Evolutionary conservation across 2,888 invertebrate genomes (phyloP).

Genomic region (Carabus problematicus): DNA sequence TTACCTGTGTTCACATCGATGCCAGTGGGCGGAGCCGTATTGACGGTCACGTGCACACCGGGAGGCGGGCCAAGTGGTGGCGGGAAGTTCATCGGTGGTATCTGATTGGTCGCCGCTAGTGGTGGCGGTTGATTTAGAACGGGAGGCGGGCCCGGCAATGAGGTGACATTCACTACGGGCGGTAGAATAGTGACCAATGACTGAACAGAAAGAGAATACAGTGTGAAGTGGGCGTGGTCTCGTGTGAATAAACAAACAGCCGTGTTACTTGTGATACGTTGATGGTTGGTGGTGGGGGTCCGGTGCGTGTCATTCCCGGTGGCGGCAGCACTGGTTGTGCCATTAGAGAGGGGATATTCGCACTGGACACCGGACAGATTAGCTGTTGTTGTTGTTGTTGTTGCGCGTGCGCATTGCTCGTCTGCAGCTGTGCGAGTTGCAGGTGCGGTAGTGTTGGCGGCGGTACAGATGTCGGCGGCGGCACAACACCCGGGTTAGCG

Average conservation of each 20-base stretch:
- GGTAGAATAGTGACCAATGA: slow-evolving; percentile 25
- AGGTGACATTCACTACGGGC: slow-evolving; percentile 17
- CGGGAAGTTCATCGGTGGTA: slow-evolving; percentile 60
- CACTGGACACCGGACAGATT: slow-evolving; percentile 47
- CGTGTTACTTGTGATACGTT: slow-evolving; percentile 27
- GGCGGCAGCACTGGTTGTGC: slow-evolving; percentile 58
- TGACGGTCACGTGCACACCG: slow-evolving; percentile 45
- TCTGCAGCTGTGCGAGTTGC: slow-evolving; percentile 38
- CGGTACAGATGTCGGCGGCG: slow-evolving; percentile 49
- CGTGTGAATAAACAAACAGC: background rate
- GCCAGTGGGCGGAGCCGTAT: slow-evolving; percentile 45
- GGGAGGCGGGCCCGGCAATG: slow-evolving; percentile 49
- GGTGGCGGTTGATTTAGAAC: slow-evolving; percentile 55
- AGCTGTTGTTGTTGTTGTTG: no score
- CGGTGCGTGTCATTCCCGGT: slow-evolving; percentile 45
- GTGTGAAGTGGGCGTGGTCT: background rate
- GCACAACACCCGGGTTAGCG: slow-evolving; percentile 46
- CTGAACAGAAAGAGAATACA: background rate
- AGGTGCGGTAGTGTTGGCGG: slow-evolving; percentile 47
- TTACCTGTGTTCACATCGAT: slow-evolving; percentile 57
- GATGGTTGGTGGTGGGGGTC: slow-evolving; percentile 16
- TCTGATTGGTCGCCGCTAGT: slow-evolving; percentile 49
- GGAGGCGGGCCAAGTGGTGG: slow-evolving; percentile 57
- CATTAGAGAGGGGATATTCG: slow-evolving; percentile 56
- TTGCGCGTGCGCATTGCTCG: background rate